A percentile compares a stretch with the other conserved stretches of the same genome.
phyloP scores from a whole-genome alignment of 2,113 vertebrate species.

The Camelus dromedarius region DNA sequence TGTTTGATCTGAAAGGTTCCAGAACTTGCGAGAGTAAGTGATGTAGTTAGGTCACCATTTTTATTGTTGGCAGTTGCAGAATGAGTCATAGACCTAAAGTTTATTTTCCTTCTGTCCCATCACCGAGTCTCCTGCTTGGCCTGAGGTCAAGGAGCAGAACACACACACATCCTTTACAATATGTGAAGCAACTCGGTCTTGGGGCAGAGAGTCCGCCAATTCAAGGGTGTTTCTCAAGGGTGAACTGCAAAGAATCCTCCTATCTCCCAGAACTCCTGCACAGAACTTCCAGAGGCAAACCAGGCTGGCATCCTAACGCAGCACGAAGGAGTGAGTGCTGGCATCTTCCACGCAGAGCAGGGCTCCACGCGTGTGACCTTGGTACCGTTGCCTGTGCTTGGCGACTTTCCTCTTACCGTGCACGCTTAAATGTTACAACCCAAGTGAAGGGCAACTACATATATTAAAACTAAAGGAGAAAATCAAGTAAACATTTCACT shows the following conservation, averaged over 20 bases:
- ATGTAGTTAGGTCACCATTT: neutral
- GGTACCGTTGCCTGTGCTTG: neutral
- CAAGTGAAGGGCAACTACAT: constrained; percentile 30
- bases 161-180: neutral
- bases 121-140: neutral
- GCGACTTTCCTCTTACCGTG: neutral
- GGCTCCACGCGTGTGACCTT: neutral
- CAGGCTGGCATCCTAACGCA: neutral
- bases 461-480: constrained; percentile 51
- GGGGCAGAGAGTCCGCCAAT: neutral
- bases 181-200: neutral
- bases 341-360: neutral
- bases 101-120: neutral
- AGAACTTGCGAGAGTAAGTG: neutral
- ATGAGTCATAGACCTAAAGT: neutral
- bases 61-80: constrained; percentile 1
- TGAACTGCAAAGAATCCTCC: neutral
- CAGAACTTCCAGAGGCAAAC: neutral
- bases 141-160: constrained; percentile 38
- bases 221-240: constrained; percentile 2
- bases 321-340: rapidly evolving
- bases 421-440: neutral
- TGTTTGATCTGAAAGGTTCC: constrained; percentile 3
- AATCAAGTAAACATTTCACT: constrained; percentile 78
- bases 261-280: neutral